These are phyloP conservation scores for Xestia ashworthii DNA, from an alignment of 2,888 invertebrate species.

Conservation along the genomic window DNA sequence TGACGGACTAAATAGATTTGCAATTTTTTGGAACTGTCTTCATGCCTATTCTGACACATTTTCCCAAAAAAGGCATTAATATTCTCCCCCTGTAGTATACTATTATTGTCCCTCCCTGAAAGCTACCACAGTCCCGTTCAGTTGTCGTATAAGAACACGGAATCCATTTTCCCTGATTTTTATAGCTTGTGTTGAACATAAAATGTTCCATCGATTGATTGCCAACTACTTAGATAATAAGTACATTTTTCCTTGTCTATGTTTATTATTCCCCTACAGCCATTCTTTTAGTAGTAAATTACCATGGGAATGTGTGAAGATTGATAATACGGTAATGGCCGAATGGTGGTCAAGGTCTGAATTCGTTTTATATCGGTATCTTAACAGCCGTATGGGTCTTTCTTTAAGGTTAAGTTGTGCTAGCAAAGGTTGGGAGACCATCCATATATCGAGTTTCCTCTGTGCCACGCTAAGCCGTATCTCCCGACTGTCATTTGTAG, in stretches of 20 bases:
- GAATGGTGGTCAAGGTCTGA: neutral
- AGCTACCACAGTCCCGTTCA: neutral
- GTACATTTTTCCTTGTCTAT: conserved; percentile 5
- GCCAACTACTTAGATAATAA: conserved; percentile 19
- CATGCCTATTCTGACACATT: neutral
- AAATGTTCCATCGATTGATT: conserved; percentile 41
- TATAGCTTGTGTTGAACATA: conserved; percentile 38
- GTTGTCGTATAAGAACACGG: conserved; percentile 5
- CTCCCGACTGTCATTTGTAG: neutral
- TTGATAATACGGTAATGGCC: neutral
- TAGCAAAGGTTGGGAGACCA: neutral
- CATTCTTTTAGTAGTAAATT: neutral
- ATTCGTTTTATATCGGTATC: neutral
- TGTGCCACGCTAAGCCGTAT: neutral
- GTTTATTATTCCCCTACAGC: neutral
- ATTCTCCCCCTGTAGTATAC: neutral
- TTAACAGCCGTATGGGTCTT: neutral
- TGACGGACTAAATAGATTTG: too few species aligned
- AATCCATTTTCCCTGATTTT: conserved; percentile 41
- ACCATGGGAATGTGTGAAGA: neutral
- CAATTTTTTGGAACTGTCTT: too few species aligned
- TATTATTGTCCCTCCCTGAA: neutral
- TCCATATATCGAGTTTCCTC: neutral
- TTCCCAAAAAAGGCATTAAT: neutral
- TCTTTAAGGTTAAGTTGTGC: neutral